A percentile compares a stretch with the other conserved stretches of the same genome.
Evolutionary conservation across 2,888 invertebrate genomes (phyloP).

Genomic region (Megaustenia siamemsis): DNA sequence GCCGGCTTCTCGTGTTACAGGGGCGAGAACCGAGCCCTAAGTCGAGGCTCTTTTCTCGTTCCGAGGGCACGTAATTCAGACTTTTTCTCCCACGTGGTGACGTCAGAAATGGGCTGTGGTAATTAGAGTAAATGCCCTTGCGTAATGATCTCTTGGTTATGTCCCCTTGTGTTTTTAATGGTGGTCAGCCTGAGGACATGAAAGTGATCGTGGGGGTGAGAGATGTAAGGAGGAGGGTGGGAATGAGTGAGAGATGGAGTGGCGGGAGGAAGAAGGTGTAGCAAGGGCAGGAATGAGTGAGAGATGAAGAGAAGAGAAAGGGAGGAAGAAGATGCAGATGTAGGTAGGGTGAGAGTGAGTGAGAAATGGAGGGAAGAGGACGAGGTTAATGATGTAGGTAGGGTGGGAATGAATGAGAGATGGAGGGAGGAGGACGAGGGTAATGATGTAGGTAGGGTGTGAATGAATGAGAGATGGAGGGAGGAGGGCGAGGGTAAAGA

Average conservation of each 20-base stretch:
- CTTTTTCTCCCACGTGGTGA: neutral
- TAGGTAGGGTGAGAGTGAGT: too few species aligned
- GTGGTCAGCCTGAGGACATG: neutral
- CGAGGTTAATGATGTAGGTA: neutral
- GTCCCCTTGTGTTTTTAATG: slow-evolving; percentile 37
- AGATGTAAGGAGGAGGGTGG: neutral
- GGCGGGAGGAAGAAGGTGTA: neutral
- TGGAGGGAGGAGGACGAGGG: neutral
- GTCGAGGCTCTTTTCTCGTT: neutral
- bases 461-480: too few species aligned
- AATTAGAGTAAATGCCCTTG: slow-evolving; percentile 34
- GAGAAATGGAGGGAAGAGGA: too few species aligned
- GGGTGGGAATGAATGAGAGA: neutral
- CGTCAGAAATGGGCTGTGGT: slow-evolving; percentile 15
- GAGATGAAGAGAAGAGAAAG: neutral
- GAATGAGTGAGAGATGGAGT: too few species aligned
- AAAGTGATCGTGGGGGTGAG: neutral
- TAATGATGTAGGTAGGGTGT: too few species aligned
- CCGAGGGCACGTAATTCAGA: neutral
- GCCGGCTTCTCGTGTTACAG: slow-evolving; percentile 14
- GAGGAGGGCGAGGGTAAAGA: too few species aligned
- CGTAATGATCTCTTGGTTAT: slow-evolving; percentile 35
- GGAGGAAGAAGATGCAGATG: neutral
- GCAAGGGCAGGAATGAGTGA: too few species aligned
- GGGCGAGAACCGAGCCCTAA: neutral